A percentile compares a stretch with the other conserved stretches of the same genome.
phyloP scores from a whole-genome alignment of 2,113 vertebrate species.

The Cichladusa arquata region DNA sequence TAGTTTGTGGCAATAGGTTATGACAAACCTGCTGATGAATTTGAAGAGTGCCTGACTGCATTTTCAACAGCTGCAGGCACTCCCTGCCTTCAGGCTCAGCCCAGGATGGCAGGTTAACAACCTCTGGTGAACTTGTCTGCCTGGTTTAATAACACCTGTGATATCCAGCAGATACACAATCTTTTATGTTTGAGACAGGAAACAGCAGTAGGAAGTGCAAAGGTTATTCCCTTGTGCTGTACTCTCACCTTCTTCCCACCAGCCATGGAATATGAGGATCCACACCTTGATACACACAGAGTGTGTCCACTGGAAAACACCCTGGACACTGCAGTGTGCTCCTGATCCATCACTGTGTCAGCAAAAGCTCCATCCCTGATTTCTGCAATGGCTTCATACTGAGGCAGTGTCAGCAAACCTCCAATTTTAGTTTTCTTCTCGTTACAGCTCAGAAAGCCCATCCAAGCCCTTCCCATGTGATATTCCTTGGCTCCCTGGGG shows the following conservation, averaged over 20 bases:
- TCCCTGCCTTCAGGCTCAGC: background rate
- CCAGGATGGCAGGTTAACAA: background rate
- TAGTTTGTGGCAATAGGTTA: background rate
- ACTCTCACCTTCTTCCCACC: background rate
- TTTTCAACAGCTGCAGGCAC: background rate
- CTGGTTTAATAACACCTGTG: background rate
- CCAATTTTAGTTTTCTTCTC: background rate
- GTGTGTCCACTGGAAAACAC: rapidly evolving
- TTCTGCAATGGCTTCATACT: background rate
- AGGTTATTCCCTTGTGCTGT: background rate
- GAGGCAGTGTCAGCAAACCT: background rate
- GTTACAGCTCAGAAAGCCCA: background rate
- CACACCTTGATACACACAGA: no score
- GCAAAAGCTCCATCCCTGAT: background rate
- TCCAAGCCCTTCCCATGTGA: background rate
- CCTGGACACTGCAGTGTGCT: background rate
- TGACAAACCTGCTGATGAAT: background rate
- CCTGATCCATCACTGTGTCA: background rate
- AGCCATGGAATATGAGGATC: rapidly evolving
- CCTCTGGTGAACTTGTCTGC: background rate
- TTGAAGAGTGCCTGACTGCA: background rate
- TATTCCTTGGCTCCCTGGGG: background rate
- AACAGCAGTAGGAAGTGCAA: background rate
- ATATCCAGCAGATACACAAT: background rate
- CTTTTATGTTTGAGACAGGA: background rate